Evolutionary conservation across 1,140 invertebrate genomes (phyloP).

Genomic region (Hycleus cichorii): DNA sequence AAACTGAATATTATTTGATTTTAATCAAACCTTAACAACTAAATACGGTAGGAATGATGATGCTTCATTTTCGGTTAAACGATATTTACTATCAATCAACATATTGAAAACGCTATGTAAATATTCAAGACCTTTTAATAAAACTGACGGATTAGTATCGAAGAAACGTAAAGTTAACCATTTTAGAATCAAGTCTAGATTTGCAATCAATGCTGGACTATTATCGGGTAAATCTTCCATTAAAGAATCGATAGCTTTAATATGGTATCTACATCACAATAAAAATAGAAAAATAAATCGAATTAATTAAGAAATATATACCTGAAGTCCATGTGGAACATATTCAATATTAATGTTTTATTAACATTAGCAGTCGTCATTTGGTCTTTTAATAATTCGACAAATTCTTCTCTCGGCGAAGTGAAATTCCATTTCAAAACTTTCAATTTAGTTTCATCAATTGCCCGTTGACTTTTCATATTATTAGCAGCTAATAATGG

Average conservation of each 20-base stretch:
- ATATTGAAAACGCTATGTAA: constrained; percentile 73
- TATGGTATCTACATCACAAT: constrained; percentile 64
- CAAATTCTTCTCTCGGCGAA: constrained; percentile 86
- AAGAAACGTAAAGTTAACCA: constrained; percentile 96
- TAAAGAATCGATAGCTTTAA: constrained; percentile 90
- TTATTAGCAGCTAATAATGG: constrained; percentile 78
- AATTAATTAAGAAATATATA: constrained; percentile 26
- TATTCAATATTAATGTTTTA: constrained; percentile 75
- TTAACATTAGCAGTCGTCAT: constrained; percentile 85
- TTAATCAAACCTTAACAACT: constrained; percentile 29
- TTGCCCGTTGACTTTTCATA: constrained; percentile 81
- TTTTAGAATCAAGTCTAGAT: constrained; percentile 91
- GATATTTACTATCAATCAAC: constrained; percentile 73
- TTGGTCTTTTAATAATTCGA: constrained; percentile 83
- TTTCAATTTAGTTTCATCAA: constrained; percentile 89
- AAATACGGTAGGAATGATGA: constrained; percentile 87
- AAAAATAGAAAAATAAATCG: neutral
- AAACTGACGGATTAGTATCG: constrained; percentile 95
- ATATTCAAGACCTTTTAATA: constrained; percentile 92
- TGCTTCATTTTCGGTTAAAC: constrained; percentile 84
- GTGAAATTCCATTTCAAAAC: constrained; percentile 96
- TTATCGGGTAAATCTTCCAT: constrained; percentile 74
- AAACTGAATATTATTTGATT: neutral
- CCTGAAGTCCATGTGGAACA: constrained; percentile 92
- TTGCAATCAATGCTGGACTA: constrained; percentile 72